Evolutionary conservation across 92 coral and sea anemone genomes (phyloP).

Genomic region (Hydrozoanthus gracilis): DNA sequence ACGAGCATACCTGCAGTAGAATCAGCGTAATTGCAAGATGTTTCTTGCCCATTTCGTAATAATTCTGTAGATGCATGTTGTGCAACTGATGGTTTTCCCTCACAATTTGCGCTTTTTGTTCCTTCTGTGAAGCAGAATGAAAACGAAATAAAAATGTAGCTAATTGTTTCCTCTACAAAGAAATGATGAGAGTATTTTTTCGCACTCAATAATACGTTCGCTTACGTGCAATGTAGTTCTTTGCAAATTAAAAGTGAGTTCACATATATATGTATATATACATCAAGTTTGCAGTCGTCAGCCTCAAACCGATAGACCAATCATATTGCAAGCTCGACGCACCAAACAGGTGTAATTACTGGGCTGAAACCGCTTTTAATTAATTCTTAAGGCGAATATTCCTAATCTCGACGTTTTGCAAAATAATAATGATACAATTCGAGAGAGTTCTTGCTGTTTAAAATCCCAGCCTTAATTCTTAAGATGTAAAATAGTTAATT

Average conservation of each 20-base stretch:
- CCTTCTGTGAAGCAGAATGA: not conserved
- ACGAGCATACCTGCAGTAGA: conserved; percentile 27
- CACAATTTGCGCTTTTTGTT: not conserved
- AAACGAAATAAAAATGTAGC: not conserved
- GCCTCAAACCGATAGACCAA: conserved; percentile 39
- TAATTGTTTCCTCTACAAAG: not conserved
- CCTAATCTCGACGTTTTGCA: conserved; percentile 1
- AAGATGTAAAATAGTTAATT: not conserved
- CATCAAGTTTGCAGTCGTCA: conserved; percentile 10
- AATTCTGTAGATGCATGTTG: not conserved
- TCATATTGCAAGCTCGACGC: conserved; percentile 3
- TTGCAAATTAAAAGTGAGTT: not conserved
- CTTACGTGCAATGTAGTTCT: conserved; percentile 30
- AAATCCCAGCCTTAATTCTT: not conserved
- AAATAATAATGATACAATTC: not conserved
- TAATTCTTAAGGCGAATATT: conserved; percentile 39
- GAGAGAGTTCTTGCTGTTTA: not conserved
- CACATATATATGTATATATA: not conserved
- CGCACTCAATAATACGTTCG: not conserved
- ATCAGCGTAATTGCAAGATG: not conserved
- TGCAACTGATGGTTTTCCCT: not conserved
- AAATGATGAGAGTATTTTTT: not conserved
- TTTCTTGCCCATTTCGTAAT: conserved; percentile 28
- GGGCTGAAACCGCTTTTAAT: conserved; percentile 38
- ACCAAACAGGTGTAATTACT: conserved; percentile 42